Evolutionary conservation across 2,113 vertebrate species (phyloP), one percentile per base, ranked within the genome.

Genomic region (Xenopus laevis): DNA sequence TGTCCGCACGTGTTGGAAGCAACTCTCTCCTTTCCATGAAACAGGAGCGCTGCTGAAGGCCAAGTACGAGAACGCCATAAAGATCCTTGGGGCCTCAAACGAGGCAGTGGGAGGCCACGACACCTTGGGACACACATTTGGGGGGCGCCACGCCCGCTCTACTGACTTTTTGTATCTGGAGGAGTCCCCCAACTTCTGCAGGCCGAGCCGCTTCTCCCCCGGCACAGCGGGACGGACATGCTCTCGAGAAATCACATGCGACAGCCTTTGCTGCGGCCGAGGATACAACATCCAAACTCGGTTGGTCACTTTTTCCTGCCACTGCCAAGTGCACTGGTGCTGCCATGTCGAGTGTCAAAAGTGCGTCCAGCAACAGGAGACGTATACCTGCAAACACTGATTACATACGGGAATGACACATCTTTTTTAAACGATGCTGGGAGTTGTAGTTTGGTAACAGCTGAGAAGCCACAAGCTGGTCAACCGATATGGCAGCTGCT

Each of bases 291-390:
- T 95, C 8, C 97, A 97, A 85, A 92, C 94, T 84, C 93, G 82
- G 55, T 89, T 97, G 88, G 95, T 92, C 67, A 94, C 93, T 70
- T 92, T 96, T 82, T 95, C 97, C 55, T 99, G 97, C 90, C 93
- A 97, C 84, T 99, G 97, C 79, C 97, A 97, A 84, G 97, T 98
- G 60, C 97, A 92, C 82, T 99, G 97, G 97, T 99, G 97, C 84
- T 99, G 97, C 87, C 96, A 98, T 0, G 97, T 99, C 79, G 96
- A 98, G 85, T 99, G 97, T 80, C 95, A 98, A 79, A 96, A 98
- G 53, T 99, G 97, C 9, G 86, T 95, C 70, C 89, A 94, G 59
- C 95, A 98, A 78, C 97, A 99, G 82, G 95, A 97, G 57, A 90
- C 97, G 33, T 99, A 98, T 61, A 98, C 95, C 81, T 99, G 97